Base-by-base conservation (phyloP, 2,888 invertebrate species). In the Hydrotaea diabolus region DNA sequence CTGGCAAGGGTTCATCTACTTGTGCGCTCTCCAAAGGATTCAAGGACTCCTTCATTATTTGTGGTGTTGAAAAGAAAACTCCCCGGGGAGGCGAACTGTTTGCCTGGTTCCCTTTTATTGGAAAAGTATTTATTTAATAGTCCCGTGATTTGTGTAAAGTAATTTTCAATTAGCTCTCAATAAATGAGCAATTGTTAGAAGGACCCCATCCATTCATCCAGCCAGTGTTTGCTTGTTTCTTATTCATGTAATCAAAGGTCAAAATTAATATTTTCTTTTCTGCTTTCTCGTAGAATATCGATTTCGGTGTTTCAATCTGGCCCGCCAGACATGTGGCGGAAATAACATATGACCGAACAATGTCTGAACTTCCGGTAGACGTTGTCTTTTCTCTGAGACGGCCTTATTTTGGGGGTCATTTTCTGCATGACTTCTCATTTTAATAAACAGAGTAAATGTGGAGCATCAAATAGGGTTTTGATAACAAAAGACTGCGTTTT, bases 161-260 rank as follows among this genome's bases (percentile, higher is more conserved):
- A 87, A 89, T 89, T 89, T 88, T 88, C 91, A 91, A 91, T 91
- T 91, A 91, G 91, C 91, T 90, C 88, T 87, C 90, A 89, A 91
- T 91, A 91, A 91, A 91, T 91, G 91, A 91, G 88, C 91, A 91
- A 90, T 91, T 91, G 89, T 90, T 88, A 87, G 82, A 85, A 85
- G 64, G 26, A 26, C n/a, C 57, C 7, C 2, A n/a, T 13, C n/a
- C 49, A 15, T n/a, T 2, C 15, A n/a, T 2, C 13, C 13, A 3
- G 8, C 13, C 9, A 2, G 13, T 26, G 59, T 69, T 36, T 49
- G 15, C 0, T 13, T 71, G 23, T 46, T 46, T 49, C 7, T 49
- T 46, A 26, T 53, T 15, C 46, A 9, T 15, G 26, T 43, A 73
- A 53, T 39, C 59, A 55, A 66, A 73, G 74, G 55, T 75, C 64